Evolutionary conservation across 1,140 invertebrate genomes (phyloP), one percentile per base, ranked within the genome.

Genomic region (Neotoxoptera formosana): DNA sequence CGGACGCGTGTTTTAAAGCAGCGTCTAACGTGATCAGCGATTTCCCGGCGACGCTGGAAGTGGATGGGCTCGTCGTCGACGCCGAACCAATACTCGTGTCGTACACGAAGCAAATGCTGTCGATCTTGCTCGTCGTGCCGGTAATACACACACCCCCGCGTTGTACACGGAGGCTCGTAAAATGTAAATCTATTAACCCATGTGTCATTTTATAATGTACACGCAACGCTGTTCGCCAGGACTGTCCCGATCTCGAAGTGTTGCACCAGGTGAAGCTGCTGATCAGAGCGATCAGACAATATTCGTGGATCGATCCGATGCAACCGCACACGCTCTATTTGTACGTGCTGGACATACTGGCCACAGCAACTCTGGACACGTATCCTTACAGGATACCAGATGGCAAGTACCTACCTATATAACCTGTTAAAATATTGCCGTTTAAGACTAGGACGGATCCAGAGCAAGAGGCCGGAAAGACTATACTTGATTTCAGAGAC

Each of bases 1-100:
- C 98, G 93, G 98, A 99, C 96, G 98, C 98, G 6, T 99, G 98
- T 95, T 97, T 99, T 93, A 99, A 99, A 95, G 97, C 98, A 81
- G 97, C 98, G 0, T 96, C 99, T 21, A 97, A 96, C 88, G 95
- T 98, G 36, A 96, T 99, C 84, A 96, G 97, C 11, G 98, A 99
- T 94, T 96, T 98, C 94, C 97, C 97, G 1, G 96, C 96, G 93
- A 96, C 96, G n/a, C 95, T 98, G 90, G 97, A 98, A 94, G 96
- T 97, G 88, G 97, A 98, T 94, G 97, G 97, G 8, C 97, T 97
- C 94, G 96, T 96, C 30, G 96, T 96, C 94, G 96, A 96, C 81
- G 96, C 97, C 0, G 97, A 98, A 94, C 95, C 96, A 7, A 97
- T 97, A 95, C 95, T 98, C 6, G 95, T 97, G 1, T 96, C 97